phyloP scores from a whole-genome alignment of 2,113 vertebrate species.

The Gopherus flavomarginatus region DNA sequence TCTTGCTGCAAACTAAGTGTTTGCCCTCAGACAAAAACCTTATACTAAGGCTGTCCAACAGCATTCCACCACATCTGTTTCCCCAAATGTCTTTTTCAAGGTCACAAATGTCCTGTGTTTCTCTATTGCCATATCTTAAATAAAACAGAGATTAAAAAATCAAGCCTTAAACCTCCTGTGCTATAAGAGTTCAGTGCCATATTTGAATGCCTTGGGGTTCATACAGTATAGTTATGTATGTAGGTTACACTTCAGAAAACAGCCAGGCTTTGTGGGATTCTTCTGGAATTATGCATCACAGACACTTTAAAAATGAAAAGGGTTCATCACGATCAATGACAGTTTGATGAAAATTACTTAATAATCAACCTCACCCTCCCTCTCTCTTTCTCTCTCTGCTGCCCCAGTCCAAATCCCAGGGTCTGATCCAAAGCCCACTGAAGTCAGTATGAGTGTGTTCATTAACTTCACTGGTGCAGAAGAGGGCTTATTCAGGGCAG shows the following conservation, averaged over 20 bases:
- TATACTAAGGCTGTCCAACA: not conserved
- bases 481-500: not conserved
- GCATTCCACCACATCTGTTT: not conserved
- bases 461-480: not conserved
- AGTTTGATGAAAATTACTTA: not conserved
- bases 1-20: too few species aligned
- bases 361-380: not conserved
- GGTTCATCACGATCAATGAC: not conserved
- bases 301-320: constrained; percentile 1
- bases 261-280: not conserved
- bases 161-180: not conserved
- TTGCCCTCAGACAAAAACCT: not conserved
- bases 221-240: not conserved
- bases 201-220: not conserved
- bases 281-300: not conserved
- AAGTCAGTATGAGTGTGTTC: constrained; percentile 49
- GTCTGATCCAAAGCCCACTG: constrained; percentile 9
- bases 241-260: not conserved
- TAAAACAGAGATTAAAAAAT: not conserved
- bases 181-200: too few species aligned
- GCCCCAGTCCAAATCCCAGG: not conserved
- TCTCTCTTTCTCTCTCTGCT: not conserved
- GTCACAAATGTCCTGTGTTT: not conserved
- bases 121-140: not conserved
- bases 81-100: not conserved